Evolutionary conservation across 2,888 invertebrate genomes (phyloP).

Genomic region (Xylocampa areola): DNA sequence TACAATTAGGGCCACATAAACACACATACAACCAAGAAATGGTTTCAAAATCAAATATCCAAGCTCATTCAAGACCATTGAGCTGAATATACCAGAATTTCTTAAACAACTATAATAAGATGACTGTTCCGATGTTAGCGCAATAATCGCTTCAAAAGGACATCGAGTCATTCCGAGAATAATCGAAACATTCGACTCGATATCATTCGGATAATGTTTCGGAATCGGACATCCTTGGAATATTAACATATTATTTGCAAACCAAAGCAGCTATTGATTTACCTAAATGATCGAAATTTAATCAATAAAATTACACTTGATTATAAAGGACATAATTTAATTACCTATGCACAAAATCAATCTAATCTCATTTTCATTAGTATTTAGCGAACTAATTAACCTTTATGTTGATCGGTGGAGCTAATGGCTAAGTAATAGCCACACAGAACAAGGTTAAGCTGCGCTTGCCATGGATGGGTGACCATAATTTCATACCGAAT

Average conservation of each 20-base stretch:
- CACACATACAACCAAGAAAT: not conserved
- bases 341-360: conserved; percentile 27
- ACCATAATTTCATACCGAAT: too few relatives aligned
- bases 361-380: too few relatives aligned
- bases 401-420: too few relatives aligned
- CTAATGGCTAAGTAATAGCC: too few relatives aligned
- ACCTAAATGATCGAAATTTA: not conserved
- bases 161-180: conserved; percentile 18
- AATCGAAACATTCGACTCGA: conserved; percentile 14
- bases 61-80: conserved; percentile 6
- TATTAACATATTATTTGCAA: conserved; percentile 31
- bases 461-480: too few relatives aligned
- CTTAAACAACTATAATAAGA: conserved; percentile 1
- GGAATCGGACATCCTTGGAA: conserved; percentile 37
- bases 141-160: conserved; percentile 22
- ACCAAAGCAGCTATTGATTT: conserved; percentile 14
- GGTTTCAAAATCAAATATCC: conserved; percentile 10
- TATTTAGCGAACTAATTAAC: too few relatives aligned
- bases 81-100: not conserved
- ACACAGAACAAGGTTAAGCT: too few relatives aligned
- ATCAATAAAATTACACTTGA: conserved; percentile 7
- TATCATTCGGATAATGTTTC: conserved; percentile 18
- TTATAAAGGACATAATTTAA: conserved; percentile 7
- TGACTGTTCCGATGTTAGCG: conserved; percentile 8
- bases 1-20: conserved; percentile 13